These are phyloP conservation scores for Epistrophe grossulariae DNA, from an alignment of 2,888 invertebrate genomes.

Conservation along the genomic window DNA sequence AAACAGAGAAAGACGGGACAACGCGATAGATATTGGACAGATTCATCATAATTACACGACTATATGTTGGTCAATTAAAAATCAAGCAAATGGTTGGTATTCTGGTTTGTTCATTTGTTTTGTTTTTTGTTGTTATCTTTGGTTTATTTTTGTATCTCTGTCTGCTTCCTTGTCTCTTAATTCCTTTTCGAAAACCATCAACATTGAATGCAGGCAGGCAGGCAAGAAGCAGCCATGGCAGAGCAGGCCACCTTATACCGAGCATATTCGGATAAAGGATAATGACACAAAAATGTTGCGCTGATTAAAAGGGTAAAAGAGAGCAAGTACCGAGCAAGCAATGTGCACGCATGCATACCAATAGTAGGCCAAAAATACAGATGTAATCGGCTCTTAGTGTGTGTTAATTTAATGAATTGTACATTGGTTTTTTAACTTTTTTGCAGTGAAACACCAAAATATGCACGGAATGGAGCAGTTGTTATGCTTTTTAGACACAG, in stretches of 20 bases:
- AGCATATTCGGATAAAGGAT: constrained; percentile 72
- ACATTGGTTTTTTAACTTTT: constrained; percentile 13
- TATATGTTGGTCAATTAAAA: constrained; percentile 76
- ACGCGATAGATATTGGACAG: constrained; percentile 71
- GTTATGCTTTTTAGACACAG: constrained; percentile 71
- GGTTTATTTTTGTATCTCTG: constrained; percentile 45
- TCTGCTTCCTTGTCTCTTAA: constrained; percentile 73
- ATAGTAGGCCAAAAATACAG: constrained; percentile 38
- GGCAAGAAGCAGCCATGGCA: too few relatives aligned
- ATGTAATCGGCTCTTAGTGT: constrained; percentile 25
- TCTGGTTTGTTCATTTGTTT: constrained; percentile 39
- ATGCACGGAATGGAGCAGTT: constrained; percentile 75
- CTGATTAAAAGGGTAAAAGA: constrained; percentile 76
- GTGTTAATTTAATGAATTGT: constrained; percentile 69
- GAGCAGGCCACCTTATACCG: neutral
- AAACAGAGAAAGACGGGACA: constrained; percentile 22
- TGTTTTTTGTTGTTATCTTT: neutral
- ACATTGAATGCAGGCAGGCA: neutral
- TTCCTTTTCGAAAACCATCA: constrained; percentile 28
- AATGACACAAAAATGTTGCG: constrained; percentile 74
- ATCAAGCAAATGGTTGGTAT: constrained; percentile 70
- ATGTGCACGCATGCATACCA: constrained; percentile 70
- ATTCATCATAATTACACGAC: constrained; percentile 75
- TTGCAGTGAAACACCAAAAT: constrained; percentile 65
- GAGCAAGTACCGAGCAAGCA: constrained; percentile 73